Conservation (phyloP, 23 tunicate genomes). For the Halocynthia roretzi region DNA sequence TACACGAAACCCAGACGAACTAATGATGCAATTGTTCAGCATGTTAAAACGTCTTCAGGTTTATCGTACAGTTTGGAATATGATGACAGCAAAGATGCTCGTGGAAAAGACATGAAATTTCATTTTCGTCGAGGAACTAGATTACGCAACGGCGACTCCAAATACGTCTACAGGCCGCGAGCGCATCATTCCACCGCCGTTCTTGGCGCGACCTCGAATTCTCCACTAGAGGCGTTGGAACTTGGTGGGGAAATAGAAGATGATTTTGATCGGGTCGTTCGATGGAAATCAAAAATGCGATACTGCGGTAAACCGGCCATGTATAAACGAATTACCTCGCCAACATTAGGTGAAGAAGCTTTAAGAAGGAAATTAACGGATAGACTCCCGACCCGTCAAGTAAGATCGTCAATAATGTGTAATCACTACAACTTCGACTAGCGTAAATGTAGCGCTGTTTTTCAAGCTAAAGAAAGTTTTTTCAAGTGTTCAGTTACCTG, state of each 20-base stretch:
- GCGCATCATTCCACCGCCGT: conserved; percentile 12
- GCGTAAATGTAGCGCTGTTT: background rate
- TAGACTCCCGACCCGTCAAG: conserved; percentile 77
- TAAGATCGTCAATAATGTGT: background rate
- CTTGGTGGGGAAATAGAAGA: conserved; percentile 1
- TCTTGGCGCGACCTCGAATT: background rate
- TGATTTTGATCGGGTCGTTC: conserved; percentile 19
- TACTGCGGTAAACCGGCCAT: conserved; percentile 76
- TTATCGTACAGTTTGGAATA: background rate
- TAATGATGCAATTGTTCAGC: background rate
- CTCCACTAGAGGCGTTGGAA: background rate
- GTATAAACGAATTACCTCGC: conserved; percentile 66
- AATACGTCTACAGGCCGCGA: conserved; percentile 25
- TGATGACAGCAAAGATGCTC: background rate
- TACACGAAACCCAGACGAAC: background rate
- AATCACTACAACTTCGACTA: background rate
- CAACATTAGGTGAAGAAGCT: conserved; percentile 84
- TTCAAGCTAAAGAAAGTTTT: background rate
- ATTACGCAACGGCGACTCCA: conserved; percentile 18
- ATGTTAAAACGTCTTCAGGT: background rate
- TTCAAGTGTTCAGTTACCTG: too few species aligned
- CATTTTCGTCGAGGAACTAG: conserved; percentile 25
- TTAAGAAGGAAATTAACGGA: conserved; percentile 62
- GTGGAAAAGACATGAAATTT: conserved; percentile 7
- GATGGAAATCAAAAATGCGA: conserved; percentile 60